phyloP scores from a whole-genome alignment of 2,797 vertebrate species.

The Cygnus olor region DNA sequence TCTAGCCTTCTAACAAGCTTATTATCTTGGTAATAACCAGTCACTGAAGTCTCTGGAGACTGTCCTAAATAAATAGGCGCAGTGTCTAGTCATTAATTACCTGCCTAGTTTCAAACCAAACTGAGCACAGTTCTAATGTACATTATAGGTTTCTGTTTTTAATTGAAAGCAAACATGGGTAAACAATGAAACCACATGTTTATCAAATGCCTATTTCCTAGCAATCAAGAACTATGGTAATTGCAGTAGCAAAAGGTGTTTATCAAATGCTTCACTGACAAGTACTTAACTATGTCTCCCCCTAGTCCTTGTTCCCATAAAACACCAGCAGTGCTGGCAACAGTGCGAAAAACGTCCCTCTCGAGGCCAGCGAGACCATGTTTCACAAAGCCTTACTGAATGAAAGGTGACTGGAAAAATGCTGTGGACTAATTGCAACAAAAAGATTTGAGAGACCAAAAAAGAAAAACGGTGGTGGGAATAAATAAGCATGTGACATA shows the following conservation, averaged over 20 bases:
- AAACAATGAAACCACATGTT: constrained; percentile 26
- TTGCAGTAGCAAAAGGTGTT: background rate
- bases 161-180: constrained; percentile 5
- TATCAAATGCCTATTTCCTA: constrained; percentile 22
- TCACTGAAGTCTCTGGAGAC: background rate
- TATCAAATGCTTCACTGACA: background rate
- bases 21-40: background rate
- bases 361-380: background rate
- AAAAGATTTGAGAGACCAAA: background rate
- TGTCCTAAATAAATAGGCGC: constrained; percentile 13
- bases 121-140: background rate
- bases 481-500: background rate
- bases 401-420: background rate
- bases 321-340: background rate
- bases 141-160: background rate
- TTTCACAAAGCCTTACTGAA: background rate
- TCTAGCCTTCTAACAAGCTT: background rate
- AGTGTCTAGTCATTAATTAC: constrained; percentile 20
- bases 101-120: background rate
- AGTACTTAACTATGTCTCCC: background rate
- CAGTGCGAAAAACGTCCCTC: background rate
- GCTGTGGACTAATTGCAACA: background rate
- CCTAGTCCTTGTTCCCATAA: background rate
- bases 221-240: constrained; percentile 10
- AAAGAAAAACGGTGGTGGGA: background rate